Base-by-base conservation (phyloP, 2,888 invertebrate species). In the Caenorhabditis sp. region DNA sequence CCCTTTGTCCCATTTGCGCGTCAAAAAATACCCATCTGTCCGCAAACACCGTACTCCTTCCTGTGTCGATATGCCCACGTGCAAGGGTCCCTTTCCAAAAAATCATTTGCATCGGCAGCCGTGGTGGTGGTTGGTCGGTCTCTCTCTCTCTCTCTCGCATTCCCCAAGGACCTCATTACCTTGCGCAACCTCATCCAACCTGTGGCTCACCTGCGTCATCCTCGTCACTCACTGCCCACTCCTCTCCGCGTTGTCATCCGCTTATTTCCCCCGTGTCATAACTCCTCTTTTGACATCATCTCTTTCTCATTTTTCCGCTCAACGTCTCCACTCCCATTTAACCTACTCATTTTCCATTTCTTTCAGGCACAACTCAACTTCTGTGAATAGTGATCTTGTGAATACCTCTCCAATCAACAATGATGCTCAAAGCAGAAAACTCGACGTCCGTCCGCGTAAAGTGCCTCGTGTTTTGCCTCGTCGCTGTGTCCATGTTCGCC, bases 371-470 rank as follows among this genome's bases (percentile, higher is more conserved):
- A 2, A 35, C 58, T 32, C 47, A 6, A 8, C 28, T 65, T 15
- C 58, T 74, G 65, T 74, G 26, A 74, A 74, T 74, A 74, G 58
- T 26, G 22, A 24, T 53, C 74, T 47, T 74, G 74, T 74, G 37
- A 65, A 74, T 65, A 67, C 56, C 1, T n/a, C n/a, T n/a, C n/a
- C 1, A 18, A 18, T 2, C 11, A 22, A 62, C 32, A 44, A 80
- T 80, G 72, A 20, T 61, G 80, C 80, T 80, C 28, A 76, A 81
- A 65, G 50, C 55, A 18, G 61, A 67, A 26, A 53, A 26, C 18
- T 44, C 51, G 8, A 20, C 58, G 3, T 13, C n/a, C n/a, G n/a
- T 9, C 8, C 37, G 50, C 6, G 15, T 22, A 28, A 77, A 62
- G 51, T 72, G 58, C 40, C 3, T 78, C 18, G 68, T 62, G 22